Base-by-base conservation (phyloP, 23 tunicate genomes). In the Ascidia mentula region DNA sequence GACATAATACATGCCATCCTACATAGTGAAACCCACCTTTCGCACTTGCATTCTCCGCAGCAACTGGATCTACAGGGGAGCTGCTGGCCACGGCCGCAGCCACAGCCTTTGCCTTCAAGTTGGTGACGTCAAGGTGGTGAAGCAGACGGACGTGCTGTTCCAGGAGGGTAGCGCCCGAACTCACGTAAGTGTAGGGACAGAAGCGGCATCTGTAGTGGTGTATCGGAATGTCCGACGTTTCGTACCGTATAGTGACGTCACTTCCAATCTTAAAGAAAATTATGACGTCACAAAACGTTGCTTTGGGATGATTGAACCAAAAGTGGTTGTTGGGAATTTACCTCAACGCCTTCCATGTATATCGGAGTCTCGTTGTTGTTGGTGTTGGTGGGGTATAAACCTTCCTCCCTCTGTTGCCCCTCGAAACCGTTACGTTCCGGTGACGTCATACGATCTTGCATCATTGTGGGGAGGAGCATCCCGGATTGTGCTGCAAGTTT, bases 191-290 rank as follows among this genome's bases (percentile, higher is more conserved):
- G 77, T 93, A 88, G 22, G 83, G 79, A 60, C 98, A 93, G 77
- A 93, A 93, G 6, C 83, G 82, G 71, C 98, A 93, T 20, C 86
- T 37, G 85, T 69, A 93, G 34, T 88, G 93, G 65, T 38, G 77
- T 69, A 82, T 86, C 45, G 83, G 76, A 45, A 82, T 45, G 31
- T 69, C 93, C 36, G 74, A 40, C 0, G 87, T 46, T 30, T 87
- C 91, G 36, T 60, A 79, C 35, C 75, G 69, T 37, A 88, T 34
- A 6, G 77, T 38, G 38, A 72, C 71, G 60, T 88, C 87, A 60
- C 75, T 82, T 40, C 93, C 93, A 71, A 88, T 72, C 93, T 74
- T 80, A 33, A 5, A 32, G 40, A 32, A 34, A 42, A 32, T 28
- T 31, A 28, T 36, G 45, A 36, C 71, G 37, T 79, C 37, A 60